phyloP scores from a whole-genome alignment of 2,797 vertebrate genomes.

The Steatocranus sp. region DNA sequence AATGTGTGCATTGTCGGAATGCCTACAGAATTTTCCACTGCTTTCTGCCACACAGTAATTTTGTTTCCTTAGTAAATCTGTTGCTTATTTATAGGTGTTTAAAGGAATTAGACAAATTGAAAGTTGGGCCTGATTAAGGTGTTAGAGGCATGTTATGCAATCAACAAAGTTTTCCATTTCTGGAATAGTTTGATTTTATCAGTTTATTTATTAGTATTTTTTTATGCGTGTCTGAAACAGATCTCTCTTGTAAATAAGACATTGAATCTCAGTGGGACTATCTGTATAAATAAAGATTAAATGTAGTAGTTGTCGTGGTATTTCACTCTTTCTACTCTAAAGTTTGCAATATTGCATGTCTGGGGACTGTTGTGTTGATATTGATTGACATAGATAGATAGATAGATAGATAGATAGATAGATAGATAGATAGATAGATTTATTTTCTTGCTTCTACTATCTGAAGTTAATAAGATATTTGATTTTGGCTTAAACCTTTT shows the following conservation, averaged over 20 bases:
- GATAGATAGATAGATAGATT: not conserved
- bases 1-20: not conserved
- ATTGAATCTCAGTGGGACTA: not conserved
- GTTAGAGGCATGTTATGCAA: not conserved
- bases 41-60: not conserved
- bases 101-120: not conserved
- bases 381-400: not conserved
- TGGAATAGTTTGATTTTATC: not conserved
- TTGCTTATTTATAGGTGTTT: not conserved
- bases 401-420: too few species aligned
- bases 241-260: not conserved
- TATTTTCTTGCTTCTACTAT: not conserved
- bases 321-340: not conserved
- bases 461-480: not conserved
- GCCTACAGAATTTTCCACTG: not conserved
- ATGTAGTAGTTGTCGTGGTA: accelerated
- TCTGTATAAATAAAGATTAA: not conserved
- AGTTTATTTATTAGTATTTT: not conserved
- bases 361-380: not conserved
- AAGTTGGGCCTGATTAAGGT: not conserved
- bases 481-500: not conserved
- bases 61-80: not conserved
- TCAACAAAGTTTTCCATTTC: not conserved
- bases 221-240: not conserved
- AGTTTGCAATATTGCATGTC: not conserved